Percentiles rank a stretch among this genome's conserved stretches.
These are phyloP conservation scores for Ochotona princeps DNA, from an alignment of 2,113 vertebrate genomes.

Conservation along the genomic window DNA sequence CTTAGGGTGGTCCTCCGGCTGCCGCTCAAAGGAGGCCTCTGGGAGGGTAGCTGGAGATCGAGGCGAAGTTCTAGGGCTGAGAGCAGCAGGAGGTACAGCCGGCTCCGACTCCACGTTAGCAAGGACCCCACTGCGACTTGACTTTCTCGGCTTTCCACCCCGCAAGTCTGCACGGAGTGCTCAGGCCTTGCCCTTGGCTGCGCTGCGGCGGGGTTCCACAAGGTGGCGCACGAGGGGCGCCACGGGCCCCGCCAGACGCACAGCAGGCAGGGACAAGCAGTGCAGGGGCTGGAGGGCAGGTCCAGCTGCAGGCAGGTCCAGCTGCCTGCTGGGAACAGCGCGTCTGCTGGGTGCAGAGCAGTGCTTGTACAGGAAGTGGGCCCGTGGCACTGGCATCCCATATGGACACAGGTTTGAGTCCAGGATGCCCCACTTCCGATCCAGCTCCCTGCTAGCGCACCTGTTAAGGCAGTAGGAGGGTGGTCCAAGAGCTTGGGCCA, in stretches of 20 bases:
- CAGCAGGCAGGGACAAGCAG: neutral
- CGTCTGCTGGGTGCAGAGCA: neutral
- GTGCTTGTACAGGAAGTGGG: neutral
- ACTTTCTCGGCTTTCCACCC: neutral
- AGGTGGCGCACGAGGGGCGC: neutral
- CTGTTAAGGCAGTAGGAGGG: neutral
- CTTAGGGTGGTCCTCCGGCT: neutral
- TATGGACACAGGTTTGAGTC: too few relatives aligned
- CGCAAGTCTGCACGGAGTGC: neutral
- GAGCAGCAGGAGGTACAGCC: neutral
- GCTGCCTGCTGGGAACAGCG: neutral
- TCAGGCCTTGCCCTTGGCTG: neutral
- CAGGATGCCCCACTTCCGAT: too few relatives aligned
- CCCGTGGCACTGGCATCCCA: neutral
- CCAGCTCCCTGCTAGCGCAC: too few relatives aligned
- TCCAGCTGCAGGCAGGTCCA: neutral
- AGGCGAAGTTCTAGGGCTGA: neutral
- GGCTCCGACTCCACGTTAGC: neutral
- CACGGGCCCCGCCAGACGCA: too few relatives aligned
- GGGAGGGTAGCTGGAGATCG: rapidly evolving
- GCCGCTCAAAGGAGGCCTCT: neutral
- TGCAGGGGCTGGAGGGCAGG: neutral
- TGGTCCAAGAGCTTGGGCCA: too few relatives aligned
- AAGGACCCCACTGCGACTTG: neutral
- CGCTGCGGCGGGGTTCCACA: neutral